Evolutionary conservation across 1,140 invertebrate genomes (phyloP), one percentile per base, ranked within the genome.

Genomic region (Halyomorpha halys): DNA sequence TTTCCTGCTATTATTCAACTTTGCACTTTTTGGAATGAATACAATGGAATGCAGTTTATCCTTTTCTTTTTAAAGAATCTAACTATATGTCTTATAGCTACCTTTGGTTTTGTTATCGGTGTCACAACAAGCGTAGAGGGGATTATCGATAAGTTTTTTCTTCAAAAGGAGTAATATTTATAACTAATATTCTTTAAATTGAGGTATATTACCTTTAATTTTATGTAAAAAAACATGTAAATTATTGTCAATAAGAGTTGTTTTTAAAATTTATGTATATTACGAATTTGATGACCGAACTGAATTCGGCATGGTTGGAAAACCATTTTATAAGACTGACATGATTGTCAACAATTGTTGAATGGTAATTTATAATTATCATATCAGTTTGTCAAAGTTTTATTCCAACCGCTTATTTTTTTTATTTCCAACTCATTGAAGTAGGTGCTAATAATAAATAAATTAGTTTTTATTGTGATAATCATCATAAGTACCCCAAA

Each of bases 1-100:
- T 87, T 94, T 70, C 91, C 91, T 14, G 87, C 87, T 0, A 72
- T 91, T 25, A 86, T 94, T 70, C 87, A 94, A 70, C 78, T 86
- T 30, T 80, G 87, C 69, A 72, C 82, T 3, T 74, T 77, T 61
- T 83, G 81, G 74, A 71, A 80, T 39, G 90, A 93, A 56, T 65
- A 68, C 39, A 69, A 71, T 5, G 71, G 76, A 30, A 9, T 66
- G 0, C 76, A 75, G 16, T 72, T 78, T 62, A 69, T 76, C 15
- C 21, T 73, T 6, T 72, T 83, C 44, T 51, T 70, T 8, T 19
- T 69, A 3, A 91, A 89, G 73, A 90, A 93, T 74, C n/a, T 68
- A 4, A 60, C 64, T 15, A 70, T 72, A 16, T 74, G 79, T 59
- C 71, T 83, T 13, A 78, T 94, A 0, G 80, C 90, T 0, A 27